A percentile compares a stretch with the other conserved stretches of the same genome.
These are phyloP conservation scores for Meriones unguiculatus DNA, from an alignment of 2,113 vertebrate species.

Conservation along the genomic window DNA sequence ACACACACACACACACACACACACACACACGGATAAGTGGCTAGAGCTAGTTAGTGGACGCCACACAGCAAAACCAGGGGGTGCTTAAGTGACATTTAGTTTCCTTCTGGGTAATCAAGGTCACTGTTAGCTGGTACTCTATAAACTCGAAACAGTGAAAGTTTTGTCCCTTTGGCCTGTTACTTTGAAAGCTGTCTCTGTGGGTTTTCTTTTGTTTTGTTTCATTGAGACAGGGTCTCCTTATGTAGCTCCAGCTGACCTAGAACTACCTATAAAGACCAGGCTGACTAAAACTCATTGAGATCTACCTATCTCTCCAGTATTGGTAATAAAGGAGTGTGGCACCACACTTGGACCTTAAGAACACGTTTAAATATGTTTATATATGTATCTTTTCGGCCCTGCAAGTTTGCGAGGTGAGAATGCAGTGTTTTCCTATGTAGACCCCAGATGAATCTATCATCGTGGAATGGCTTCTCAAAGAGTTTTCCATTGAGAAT, in stretches of 20 bases:
- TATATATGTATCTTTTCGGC: not conserved
- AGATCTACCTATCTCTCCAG: not conserved
- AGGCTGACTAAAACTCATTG: not conserved
- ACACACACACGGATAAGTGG: not conserved
- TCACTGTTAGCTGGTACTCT: not conserved
- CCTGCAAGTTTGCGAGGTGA: not conserved
- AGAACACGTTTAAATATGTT: not conserved
- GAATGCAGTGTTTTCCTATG: not conserved
- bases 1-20: too few species aligned
- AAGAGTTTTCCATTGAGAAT: not conserved
- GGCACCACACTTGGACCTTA: not conserved
- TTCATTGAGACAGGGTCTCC: not conserved
- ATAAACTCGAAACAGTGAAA: not conserved
- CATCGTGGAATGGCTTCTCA: not conserved
- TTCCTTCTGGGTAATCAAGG: not conserved
- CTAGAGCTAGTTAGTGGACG: not conserved
- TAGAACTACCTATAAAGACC: not conserved
- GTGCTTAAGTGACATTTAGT: not conserved
- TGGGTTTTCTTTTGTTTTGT: not conserved
- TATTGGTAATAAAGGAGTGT: not conserved
- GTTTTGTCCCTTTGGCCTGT: not conserved
- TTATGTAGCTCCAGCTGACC: not conserved
- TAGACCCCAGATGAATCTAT: not conserved
- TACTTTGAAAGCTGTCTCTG: conserved; percentile 1
- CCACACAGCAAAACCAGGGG: not conserved